These are phyloP conservation scores for Porites evermanni DNA, from an alignment of 92 coral and sea anemone genomes.

Conservation along the genomic window DNA sequence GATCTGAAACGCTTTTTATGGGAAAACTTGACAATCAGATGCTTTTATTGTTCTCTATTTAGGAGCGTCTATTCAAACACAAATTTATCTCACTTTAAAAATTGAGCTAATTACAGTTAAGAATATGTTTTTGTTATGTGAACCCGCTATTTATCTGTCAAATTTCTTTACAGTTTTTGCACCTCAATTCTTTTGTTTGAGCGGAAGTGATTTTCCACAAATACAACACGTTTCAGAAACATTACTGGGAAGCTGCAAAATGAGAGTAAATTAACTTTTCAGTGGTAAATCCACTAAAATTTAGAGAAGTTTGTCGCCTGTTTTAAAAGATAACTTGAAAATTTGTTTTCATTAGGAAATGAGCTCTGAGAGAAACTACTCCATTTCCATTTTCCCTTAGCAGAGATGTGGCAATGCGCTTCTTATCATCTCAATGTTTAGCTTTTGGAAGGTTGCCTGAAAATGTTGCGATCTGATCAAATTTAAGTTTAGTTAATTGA, in stretches of 20 bases:
- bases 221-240: background rate
- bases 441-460: no score
- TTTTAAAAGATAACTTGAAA: no score
- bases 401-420: no score
- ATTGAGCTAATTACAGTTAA: conserved; percentile 6
- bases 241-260: background rate
- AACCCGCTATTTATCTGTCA: background rate
- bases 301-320: background rate
- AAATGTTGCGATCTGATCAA: no score
- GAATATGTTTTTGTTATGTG: conserved; percentile 19
- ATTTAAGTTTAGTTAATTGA: no score
- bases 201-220: background rate
- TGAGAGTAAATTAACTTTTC: background rate
- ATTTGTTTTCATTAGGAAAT: no score
- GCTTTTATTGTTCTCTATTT: conserved; percentile 4
- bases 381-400: no score
- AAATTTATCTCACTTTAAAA: conserved; percentile 18
- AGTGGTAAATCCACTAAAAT: background rate
- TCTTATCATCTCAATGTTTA: no score
- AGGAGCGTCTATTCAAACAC: conserved; percentile 13
- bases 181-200: conserved; percentile 17
- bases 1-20: background rate
- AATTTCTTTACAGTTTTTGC: conserved; percentile 19
- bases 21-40: background rate
- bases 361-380: no score